Conservation (phyloP, 2,888 invertebrate genomes). For the Brenthis daphne region DNA sequence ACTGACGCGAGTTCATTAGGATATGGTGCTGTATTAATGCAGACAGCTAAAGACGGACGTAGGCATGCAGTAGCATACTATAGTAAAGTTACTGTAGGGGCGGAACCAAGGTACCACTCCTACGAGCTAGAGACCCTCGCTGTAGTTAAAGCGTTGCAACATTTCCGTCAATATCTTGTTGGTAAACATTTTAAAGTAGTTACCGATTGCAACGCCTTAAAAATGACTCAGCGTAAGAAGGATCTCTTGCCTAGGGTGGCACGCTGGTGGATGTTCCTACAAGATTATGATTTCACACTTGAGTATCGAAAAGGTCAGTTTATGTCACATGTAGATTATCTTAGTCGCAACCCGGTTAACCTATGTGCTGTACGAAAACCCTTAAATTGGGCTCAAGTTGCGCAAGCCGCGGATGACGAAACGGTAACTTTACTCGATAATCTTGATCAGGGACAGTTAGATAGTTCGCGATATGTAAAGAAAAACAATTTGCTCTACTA, state of each 20-base stretch:
- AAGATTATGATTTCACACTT: slow-evolving; percentile 33
- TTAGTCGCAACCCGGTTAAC: slow-evolving; percentile 32
- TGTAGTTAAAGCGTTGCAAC: slow-evolving; percentile 40
- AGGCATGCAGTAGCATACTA: slow-evolving; percentile 35
- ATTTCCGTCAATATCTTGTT: slow-evolving; percentile 36
- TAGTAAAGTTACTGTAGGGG: slow-evolving; percentile 37
- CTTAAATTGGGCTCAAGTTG: slow-evolving; percentile 35
- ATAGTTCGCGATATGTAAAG: neutral
- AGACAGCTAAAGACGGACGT: slow-evolving; percentile 18
- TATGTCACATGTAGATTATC: slow-evolving; percentile 26
- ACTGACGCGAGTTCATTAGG: slow-evolving; percentile 45
- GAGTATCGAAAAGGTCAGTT: slow-evolving; percentile 31
- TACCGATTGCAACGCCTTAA: slow-evolving; percentile 52
- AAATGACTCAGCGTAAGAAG: slow-evolving; percentile 44
- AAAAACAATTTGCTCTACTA: neutral
- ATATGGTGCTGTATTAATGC: slow-evolving; percentile 44
- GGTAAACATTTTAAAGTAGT: slow-evolving; percentile 35
- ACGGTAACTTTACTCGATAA: neutral
- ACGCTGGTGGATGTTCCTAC: slow-evolving; percentile 32
- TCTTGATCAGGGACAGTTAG: neutral
- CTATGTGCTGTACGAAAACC: slow-evolving; percentile 20
- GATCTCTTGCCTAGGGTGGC: slow-evolving; percentile 38
- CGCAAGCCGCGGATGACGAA: slow-evolving; percentile 37
- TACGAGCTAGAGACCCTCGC: slow-evolving; percentile 42
- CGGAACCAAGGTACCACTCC: slow-evolving; percentile 40